Base-by-base conservation (phyloP, 2,888 invertebrate genomes). In the Epinotia ramella region DNA sequence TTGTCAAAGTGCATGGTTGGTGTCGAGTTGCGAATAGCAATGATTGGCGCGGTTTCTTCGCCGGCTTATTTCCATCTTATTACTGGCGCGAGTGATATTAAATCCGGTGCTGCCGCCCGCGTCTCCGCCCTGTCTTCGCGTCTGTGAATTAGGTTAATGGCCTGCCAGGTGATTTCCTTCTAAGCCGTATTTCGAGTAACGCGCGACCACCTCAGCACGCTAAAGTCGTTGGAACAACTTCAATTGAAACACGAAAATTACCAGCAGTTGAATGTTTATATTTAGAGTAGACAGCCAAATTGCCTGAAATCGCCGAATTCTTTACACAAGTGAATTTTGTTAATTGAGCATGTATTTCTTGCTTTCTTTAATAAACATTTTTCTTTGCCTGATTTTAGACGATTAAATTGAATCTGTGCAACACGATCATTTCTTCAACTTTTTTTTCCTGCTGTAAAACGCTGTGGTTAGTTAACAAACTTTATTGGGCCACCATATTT, bases 91-190 rank as follows among this genome's bases (percentile, higher is more conserved):
- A 85, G 91, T 91, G 89, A 92, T 94, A 94, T 93, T 93, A 93
- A 92, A 91, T 87, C 90, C 88, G 90, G 91, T 88, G 89, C 89
- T 88, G 85, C 80, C 86, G 86, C 90, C 89, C 89, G 88, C 90
- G 89, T 88, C 91, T 89, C 91, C 92, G 90, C 93, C 93, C 92
- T 92, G 93, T 93, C 94, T 93, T 92, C 91, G 91, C 90, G 89
- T 90, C 92, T 91, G 91, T 92, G 92, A 94, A 94, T 94, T 94
- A 93, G 94, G 94, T 94, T 94, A 94, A 94, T 94, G 92, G 94
- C 89, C 90, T 93, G 93, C 92, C 92, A 92, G 94, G 93, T 93
- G 93, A 94, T 93, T 94, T 94, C 92, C 91, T 93, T 89, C 91
- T 91, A 87, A 93, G 90, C 88, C 87, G 87, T 90, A 88, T 92